Evolutionary conservation across 1,140 invertebrate genomes (phyloP).

Genomic region (Leucophenga varia): DNA sequence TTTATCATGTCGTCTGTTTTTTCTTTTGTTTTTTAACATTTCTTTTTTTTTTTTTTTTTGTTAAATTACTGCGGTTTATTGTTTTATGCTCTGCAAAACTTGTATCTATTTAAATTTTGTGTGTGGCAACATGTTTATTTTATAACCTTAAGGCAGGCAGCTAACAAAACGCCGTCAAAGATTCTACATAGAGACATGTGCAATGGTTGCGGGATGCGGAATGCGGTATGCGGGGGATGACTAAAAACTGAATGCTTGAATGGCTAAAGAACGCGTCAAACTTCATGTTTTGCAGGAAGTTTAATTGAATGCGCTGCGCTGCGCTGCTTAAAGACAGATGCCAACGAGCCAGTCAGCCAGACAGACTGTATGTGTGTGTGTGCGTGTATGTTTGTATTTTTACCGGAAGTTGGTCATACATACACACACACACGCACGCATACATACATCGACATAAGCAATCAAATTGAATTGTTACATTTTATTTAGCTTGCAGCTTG

Average conservation of each 20-base stretch:
- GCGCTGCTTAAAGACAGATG: no score
- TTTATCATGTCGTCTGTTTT: slow-evolving; percentile 1
- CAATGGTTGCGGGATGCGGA: background rate
- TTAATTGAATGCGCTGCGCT: slow-evolving; percentile 51
- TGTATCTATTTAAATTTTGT: slow-evolving; percentile 56
- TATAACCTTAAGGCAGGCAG: slow-evolving; percentile 42
- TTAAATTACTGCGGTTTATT: slow-evolving; percentile 46
- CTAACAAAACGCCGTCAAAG: no score
- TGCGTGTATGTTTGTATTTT: slow-evolving; percentile 20
- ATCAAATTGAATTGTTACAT: slow-evolving; percentile 47
- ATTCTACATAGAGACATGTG: no score
- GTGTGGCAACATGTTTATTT: slow-evolving; percentile 55
- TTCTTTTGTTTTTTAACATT: slow-evolving; percentile 9
- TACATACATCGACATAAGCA: slow-evolving; percentile 48
- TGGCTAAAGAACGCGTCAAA: slow-evolving; percentile 25
- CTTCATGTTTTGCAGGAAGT: slow-evolving; percentile 50
- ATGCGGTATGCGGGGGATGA: background rate
- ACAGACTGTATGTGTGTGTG: background rate
- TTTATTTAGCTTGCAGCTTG: no score
- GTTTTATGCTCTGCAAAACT: slow-evolving; percentile 50
- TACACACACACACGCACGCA: slow-evolving; percentile 34
- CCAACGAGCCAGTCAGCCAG: no score
- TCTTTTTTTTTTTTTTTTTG: slow-evolving; percentile 7
- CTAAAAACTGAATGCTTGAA: no score
- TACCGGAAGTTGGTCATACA: slow-evolving; percentile 35